Percentiles rank a stretch among this genome's conserved stretches.
These are phyloP conservation scores for Cariama cristata DNA, from an alignment of 2,113 vertebrate species.

Conservation along the genomic window DNA sequence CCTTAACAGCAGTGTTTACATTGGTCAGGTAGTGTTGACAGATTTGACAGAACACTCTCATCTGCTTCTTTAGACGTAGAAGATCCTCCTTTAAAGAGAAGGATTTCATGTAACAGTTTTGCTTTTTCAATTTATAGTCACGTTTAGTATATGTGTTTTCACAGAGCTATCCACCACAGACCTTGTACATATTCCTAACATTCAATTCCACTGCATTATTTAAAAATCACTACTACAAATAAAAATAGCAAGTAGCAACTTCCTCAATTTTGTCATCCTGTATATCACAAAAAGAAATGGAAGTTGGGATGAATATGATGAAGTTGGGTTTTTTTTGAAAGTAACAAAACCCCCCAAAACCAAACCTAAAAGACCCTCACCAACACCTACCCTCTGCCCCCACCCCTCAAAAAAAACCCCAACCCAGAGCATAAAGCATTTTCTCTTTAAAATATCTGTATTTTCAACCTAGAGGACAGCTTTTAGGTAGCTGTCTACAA, in stretches of 20 bases:
- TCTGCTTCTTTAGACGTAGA: conserved; percentile 94
- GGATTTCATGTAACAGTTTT: neutral
- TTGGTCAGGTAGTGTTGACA: conserved; percentile 99
- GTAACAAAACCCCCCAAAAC: neutral
- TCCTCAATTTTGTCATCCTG: neutral
- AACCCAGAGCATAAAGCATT: neutral
- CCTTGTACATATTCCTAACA: fast-evolving
- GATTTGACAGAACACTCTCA: conserved; percentile 98
- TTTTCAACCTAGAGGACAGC: neutral
- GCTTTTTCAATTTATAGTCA: neutral
- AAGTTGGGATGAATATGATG: neutral
- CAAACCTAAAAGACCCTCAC: neutral
- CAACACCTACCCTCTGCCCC: neutral
- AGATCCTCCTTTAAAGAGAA: conserved; percentile 88
- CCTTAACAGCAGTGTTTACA: conserved; percentile 97
- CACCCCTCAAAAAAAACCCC: neutral
- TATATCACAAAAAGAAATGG: neutral
- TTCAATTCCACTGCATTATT: neutral
- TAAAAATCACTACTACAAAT: neutral
- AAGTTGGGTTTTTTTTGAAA: neutral
- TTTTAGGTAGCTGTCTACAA: neutral
- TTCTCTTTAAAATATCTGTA: neutral
- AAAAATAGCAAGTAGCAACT: neutral
- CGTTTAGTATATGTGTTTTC: neutral
- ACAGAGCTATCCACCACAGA: neutral